Conservation (phyloP, 2,888 invertebrate species). For the Caenorhabditis virilis region DNA sequence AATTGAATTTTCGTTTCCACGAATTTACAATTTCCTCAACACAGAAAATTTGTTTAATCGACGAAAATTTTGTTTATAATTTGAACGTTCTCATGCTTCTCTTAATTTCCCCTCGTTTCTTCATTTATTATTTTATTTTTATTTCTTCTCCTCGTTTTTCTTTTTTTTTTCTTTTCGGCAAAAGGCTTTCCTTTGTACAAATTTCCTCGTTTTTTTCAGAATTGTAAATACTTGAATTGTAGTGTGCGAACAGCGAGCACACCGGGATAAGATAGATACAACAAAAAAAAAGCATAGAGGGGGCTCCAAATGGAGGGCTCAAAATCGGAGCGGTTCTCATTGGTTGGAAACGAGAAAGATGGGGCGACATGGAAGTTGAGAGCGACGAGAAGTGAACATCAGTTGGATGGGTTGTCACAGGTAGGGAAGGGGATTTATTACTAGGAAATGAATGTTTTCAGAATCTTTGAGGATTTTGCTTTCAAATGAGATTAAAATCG, state of each 20-base stretch:
- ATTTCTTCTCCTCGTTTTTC: not conserved
- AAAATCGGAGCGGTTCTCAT: too few relatives aligned
- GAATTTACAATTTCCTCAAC: too few relatives aligned
- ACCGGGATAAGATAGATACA: not conserved
- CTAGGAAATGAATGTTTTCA: not conserved
- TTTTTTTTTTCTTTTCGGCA: not conserved
- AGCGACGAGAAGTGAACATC: slow-evolving; percentile 27
- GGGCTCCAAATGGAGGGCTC: not conserved
- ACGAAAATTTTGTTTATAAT: too few relatives aligned
- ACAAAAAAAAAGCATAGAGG: not conserved
- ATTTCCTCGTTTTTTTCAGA: not conserved
- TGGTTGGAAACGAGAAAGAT: too few relatives aligned
- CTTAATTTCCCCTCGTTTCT: not conserved
- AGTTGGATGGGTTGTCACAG: slow-evolving; percentile 6
- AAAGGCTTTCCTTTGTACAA: not conserved
- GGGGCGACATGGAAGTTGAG: slow-evolving; percentile 27
- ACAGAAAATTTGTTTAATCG: too few relatives aligned
- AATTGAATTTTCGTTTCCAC: too few relatives aligned
- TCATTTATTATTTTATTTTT: not conserved
- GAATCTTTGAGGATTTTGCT: too few relatives aligned
- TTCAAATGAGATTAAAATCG: not conserved
- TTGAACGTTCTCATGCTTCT: not conserved
- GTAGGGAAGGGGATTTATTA: not conserved
- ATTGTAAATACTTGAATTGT: not conserved
- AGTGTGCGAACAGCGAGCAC: slow-evolving; percentile 3